Evolutionary conservation across 2,113 vertebrate genomes (phyloP).

Genomic region (Pelecanus crispus): DNA sequence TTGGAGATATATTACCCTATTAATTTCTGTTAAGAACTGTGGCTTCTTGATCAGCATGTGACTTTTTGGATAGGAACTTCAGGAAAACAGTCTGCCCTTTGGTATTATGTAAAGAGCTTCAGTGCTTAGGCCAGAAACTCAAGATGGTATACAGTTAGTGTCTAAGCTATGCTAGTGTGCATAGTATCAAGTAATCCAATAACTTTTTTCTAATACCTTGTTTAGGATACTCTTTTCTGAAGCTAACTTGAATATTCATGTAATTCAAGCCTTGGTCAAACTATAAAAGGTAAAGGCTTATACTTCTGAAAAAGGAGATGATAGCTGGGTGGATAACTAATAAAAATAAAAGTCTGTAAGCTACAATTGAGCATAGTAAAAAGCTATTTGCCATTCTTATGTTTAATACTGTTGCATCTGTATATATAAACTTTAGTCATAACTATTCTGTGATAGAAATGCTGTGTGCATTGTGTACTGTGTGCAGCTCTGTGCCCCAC

Average conservation of each 20-base stretch:
- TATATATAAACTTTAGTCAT: not conserved
- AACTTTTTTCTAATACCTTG: not conserved
- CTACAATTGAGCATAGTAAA: not conserved
- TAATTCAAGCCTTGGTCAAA: not conserved
- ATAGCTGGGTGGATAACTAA: not conserved
- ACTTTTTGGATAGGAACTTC: not conserved
- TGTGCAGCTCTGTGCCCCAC: not conserved
- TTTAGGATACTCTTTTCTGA: not conserved
- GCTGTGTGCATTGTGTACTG: not conserved
- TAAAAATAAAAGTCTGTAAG: not conserved
- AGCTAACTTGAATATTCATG: not conserved
- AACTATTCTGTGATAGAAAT: not conserved
- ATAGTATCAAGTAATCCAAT: not conserved
- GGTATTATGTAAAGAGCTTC: not conserved
- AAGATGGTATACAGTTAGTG: not conserved
- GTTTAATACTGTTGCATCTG: not conserved
- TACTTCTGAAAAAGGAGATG: not conserved
- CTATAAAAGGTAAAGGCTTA: not conserved
- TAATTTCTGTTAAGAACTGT: not conserved
- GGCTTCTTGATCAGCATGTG: not conserved
- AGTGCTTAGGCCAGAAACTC: not conserved
- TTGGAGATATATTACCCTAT: not conserved
- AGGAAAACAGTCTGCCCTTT: not conserved
- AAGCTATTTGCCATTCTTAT: not conserved
- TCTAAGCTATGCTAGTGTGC: not conserved